Base-by-base conservation (phyloP, 1,140 invertebrate genomes). In the Aphelenchoides fujianensis region DNA sequence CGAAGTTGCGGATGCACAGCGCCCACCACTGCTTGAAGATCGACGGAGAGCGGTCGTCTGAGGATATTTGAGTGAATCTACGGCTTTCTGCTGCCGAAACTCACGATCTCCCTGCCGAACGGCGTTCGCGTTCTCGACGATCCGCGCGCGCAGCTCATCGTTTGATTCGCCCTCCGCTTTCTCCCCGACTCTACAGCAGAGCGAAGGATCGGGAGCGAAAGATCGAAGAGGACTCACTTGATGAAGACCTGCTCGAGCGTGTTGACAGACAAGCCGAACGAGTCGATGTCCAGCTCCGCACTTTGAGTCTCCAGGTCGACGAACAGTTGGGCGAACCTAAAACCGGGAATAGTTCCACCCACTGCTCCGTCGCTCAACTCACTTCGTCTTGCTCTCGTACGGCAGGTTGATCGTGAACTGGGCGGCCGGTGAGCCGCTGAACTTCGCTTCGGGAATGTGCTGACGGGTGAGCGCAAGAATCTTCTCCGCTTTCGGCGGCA, bases 231-330 rank as follows among this genome's bases (percentile, higher is more conserved):
- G n/a, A n/a, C n/a, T 71, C 9, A 69, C 68, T 72, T 72, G 34
- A 70, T 37, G 19, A 70, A 70, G 52, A 70, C 69, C 54, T 70
- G 69, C 35, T 70, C 69, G 3, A 70, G 19, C 1, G 69, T 70
- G 28, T 70, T 70, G 9, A 70, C 16, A n/a, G 3, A 19, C 5
- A 70, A 31, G n/a, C 62, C 69, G 28, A 69, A 70, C 31, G 59
- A 68, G 30, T 69, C 62, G 3, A 70, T 70, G 2, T 52, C 53
- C 28, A 70, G 16, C 23, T 68, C 61, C 5, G 41, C 9, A 2
- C 57, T 27, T 27, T 30, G 19, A 16, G 57, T 30, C 35, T 70
- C 69, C 7, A 70, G 31, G 3, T 34, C 35, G 23, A 16, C 34
- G 53, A 70, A 70, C 12, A 70, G 27, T 68, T 70, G 7, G 7